Conservation (phyloP, 2,797 vertebrate species). For the Protonibea diacanthus region DNA sequence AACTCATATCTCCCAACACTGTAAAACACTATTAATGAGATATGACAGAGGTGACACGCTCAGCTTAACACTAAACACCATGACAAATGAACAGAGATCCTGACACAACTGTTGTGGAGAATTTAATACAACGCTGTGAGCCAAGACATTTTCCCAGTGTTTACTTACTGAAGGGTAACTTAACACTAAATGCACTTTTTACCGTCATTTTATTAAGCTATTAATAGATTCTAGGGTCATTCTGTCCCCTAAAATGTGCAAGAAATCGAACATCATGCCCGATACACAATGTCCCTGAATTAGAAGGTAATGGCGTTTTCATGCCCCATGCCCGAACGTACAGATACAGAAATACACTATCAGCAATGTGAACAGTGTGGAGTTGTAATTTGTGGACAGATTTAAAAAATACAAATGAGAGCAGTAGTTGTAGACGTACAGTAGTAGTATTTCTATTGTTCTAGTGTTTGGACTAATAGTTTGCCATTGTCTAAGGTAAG, state of each 20-base stretch:
- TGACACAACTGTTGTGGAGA: slow-evolving; percentile 16
- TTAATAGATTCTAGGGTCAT: too few species aligned
- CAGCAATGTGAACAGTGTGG: neutral
- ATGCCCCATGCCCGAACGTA: neutral
- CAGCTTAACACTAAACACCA: slow-evolving; percentile 38
- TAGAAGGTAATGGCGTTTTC: neutral
- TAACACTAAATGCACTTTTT: neutral
- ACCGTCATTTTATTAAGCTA: too few species aligned
- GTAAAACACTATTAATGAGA: slow-evolving; percentile 42
- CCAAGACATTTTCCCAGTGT: neutral
- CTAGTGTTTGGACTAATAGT: neutral
- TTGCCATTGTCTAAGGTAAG: neutral
- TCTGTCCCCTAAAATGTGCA: neutral
- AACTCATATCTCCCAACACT: slow-evolving; percentile 21
- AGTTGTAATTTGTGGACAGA: neutral
- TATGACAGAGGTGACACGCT: slow-evolving; percentile 33
- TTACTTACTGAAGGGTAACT: neutral
- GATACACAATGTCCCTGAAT: too few species aligned
- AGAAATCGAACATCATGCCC: neutral
- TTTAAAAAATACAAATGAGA: neutral
- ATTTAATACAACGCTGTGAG: slow-evolving; percentile 4
- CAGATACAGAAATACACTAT: neutral
- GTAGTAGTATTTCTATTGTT: neutral
- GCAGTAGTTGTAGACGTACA: neutral
- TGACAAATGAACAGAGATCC: slow-evolving; percentile 48